Conservation (phyloP, 2,797 vertebrate species). For the Catostomus latipinnis region DNA sequence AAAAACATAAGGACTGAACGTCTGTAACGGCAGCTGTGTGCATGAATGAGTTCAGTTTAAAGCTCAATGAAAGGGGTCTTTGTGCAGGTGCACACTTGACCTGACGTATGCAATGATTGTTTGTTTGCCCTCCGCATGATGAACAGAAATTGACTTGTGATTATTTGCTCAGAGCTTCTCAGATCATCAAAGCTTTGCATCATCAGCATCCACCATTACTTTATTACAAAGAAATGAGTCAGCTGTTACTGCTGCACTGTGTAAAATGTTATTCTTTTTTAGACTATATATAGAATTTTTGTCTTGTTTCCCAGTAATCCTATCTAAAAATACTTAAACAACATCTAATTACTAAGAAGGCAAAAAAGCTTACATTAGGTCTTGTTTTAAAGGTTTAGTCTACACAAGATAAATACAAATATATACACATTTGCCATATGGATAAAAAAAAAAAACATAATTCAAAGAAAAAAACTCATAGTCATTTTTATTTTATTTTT, state of each 20-base stretch:
- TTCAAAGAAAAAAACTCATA: too few relatives aligned
- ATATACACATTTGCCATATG: too few relatives aligned
- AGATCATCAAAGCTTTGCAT: constrained; percentile 26
- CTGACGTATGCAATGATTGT: background rate
- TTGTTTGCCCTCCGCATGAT: background rate
- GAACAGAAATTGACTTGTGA: background rate
- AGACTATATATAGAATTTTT: background rate
- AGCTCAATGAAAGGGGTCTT: constrained; percentile 6
- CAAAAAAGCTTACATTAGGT: too few relatives aligned
- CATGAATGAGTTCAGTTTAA: background rate
- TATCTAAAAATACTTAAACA: too few relatives aligned
- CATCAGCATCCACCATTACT: background rate
- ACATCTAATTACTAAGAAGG: too few relatives aligned
- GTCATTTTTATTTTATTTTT: too few relatives aligned
- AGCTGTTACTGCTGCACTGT: background rate
- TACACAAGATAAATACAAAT: too few relatives aligned
- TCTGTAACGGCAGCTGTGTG: background rate
- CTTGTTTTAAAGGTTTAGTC: too few relatives aligned
- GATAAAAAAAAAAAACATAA: too few relatives aligned
- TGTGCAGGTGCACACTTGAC: background rate
- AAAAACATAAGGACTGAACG: background rate
- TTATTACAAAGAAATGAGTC: too few relatives aligned
- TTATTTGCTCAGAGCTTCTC: constrained; percentile 1
- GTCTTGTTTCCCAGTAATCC: too few relatives aligned
- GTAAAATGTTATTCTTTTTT: too few relatives aligned